Conservation (phyloP, 2,888 invertebrate species). For the Romanomermis culicivorax region DNA sequence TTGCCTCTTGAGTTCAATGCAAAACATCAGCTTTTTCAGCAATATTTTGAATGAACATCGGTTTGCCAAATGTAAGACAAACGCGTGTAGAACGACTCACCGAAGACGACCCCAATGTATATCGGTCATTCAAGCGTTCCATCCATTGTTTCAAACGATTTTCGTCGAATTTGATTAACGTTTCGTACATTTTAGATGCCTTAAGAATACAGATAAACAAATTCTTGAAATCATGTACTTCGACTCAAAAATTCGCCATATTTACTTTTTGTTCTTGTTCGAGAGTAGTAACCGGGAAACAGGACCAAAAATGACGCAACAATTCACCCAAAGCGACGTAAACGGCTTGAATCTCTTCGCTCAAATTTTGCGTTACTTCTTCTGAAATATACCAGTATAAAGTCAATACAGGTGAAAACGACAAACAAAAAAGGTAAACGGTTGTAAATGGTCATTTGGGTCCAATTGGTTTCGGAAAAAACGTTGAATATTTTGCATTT, state of each 20-base stretch:
- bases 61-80: too few relatives aligned
- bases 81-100: too few relatives aligned
- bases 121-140: neutral
- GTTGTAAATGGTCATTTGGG: too few relatives aligned
- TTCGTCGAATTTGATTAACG: constrained; percentile 17
- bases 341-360: constrained; percentile 53
- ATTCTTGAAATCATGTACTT: neutral
- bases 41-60: too few relatives aligned
- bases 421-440: too few relatives aligned
- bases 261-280: constrained; percentile 45
- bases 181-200: constrained; percentile 11
- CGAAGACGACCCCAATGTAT: constrained; percentile 7
- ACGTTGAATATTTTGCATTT: too few relatives aligned
- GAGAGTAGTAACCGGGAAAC: constrained; percentile 56
- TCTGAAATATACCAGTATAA: neutral
- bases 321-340: constrained; percentile 71
- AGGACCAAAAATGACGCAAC: constrained; percentile 77
- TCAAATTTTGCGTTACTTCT: neutral
- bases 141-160: constrained; percentile 11
- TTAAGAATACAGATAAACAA: neutral
- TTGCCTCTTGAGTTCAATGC: too few relatives aligned
- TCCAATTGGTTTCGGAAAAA: too few relatives aligned
- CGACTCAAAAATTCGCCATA: too few relatives aligned
- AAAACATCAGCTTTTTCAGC: too few relatives aligned
- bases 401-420: too few relatives aligned